Evolutionary conservation across 2,888 invertebrate genomes (phyloP).

Genomic region (Notodonta dromedarius): DNA sequence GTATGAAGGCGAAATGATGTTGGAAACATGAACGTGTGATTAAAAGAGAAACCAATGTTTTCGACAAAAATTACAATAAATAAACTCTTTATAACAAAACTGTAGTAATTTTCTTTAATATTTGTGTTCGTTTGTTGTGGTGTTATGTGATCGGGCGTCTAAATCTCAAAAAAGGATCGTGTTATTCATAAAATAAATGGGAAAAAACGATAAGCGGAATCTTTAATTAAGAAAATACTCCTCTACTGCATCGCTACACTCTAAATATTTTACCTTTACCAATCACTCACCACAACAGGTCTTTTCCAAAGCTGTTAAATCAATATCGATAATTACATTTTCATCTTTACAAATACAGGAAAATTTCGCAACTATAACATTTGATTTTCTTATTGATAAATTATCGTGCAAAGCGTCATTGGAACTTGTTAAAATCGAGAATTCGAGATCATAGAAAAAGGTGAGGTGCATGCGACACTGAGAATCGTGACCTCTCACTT

Average conservation of each 20-base stretch:
- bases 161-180: conserved; percentile 42
- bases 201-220: conserved; percentile 61
- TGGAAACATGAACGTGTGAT: conserved; percentile 10
- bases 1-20: conserved; percentile 13
- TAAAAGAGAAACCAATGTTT: conserved; percentile 1
- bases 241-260: conserved; percentile 69
- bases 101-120: conserved; percentile 15
- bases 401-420: conserved; percentile 58
- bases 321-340: conserved; percentile 64
- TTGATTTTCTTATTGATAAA: neutral
- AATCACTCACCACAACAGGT: conserved; percentile 81
- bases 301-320: conserved; percentile 83
- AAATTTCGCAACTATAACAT: conserved; percentile 24
- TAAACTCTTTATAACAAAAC: neutral
- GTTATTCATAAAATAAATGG: conserved; percentile 50
- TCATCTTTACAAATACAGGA: conserved; percentile 29
- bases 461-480: conserved; percentile 67
- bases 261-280: conserved; percentile 73
- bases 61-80: neutral
- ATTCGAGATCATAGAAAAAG: conserved; percentile 36
- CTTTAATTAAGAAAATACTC: conserved; percentile 52
- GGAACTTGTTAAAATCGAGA: conserved; percentile 33
- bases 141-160: conserved; percentile 50
- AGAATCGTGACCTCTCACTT: conserved; percentile 60
- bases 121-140: conserved; percentile 46